Conservation (phyloP, 1,140 invertebrate species). For the Rhopalosiphum padi region DNA sequence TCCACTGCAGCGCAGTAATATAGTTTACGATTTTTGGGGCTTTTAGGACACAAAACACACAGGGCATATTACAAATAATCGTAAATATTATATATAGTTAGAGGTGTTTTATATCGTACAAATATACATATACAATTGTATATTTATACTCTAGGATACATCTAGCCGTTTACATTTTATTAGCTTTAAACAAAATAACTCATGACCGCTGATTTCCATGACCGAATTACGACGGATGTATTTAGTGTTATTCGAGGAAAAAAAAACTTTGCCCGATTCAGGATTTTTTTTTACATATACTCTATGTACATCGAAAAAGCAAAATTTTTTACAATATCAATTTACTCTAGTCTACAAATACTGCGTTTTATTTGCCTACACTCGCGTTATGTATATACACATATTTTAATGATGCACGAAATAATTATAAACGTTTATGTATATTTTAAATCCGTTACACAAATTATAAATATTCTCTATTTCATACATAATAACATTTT, state of each 20-base stretch:
- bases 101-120: not conserved
- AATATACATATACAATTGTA: not conserved
- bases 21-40: conserved; percentile 28
- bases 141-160: conserved; percentile 30
- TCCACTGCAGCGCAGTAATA: not conserved
- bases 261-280: conserved; percentile 4
- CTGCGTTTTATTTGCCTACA: conserved; percentile 11
- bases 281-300: not conserved
- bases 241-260: not conserved
- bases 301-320: conserved; percentile 35
- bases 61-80: not conserved
- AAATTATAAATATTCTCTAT: conserved; percentile 35
- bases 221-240: not conserved
- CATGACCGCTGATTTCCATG: not conserved
- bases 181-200: not conserved
- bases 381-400: not conserved
- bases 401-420: not conserved
- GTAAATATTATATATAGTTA: conserved; percentile 8
- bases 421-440: not conserved
- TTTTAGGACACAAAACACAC: conserved; percentile 38
- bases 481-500: conserved; percentile 8
- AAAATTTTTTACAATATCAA: conserved; percentile 18
- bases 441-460: conserved; percentile 24
- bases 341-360: conserved; percentile 26
- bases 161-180: conserved; percentile 21